Base-by-base conservation (phyloP, 2,113 vertebrate species). In the Urocynchramus pylzowi region DNA sequence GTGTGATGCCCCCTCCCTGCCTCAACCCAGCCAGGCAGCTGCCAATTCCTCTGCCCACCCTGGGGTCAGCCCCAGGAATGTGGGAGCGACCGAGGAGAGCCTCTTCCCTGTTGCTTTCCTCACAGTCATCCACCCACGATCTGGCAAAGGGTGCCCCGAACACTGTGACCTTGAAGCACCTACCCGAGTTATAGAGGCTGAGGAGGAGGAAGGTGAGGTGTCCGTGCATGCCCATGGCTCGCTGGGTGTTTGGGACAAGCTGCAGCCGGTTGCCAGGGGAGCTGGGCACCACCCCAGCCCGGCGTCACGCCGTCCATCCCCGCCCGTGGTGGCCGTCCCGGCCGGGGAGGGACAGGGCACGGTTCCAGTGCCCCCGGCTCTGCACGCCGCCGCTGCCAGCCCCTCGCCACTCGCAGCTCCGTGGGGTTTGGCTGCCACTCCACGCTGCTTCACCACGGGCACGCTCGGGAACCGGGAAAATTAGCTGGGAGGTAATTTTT, bases 161-260 rank as follows among this genome's bases (percentile, higher is more conserved):
- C 5, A 10, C 26, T 14, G 24, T 26, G 35, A 90, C 39, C 42
- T 56, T 42, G 6, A 76, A 59, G 31, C 4, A 3, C 90, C 42
- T 96, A 97, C 97, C 97, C 78, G 73, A 35, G 57, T 15, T 68
- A 54, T 1, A 16, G 57, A 87, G 31, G 28, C 21, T 5, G 61
- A 97, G 67, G 63, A 97, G 47, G 76, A 97, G 56, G 39, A 89
- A 71, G 49, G 82, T 10, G 84, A 97, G 67, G n/a, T 8, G 70
- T 44, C 92, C 18, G 16, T 70, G 41, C 70, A 44, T 57, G 61
- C 71, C 91, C 95, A 96, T 95, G 89, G 87, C 59, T 93, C 3
- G 10, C 45, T 27, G 31, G 24, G 19, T 96, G 96, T 97, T 96
- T 96, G 89, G 89, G 94, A 73, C 85, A 94, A 89, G 87, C 89